Base-by-base conservation (phyloP, 2,888 invertebrate genomes). In the Apamea crenata region DNA sequence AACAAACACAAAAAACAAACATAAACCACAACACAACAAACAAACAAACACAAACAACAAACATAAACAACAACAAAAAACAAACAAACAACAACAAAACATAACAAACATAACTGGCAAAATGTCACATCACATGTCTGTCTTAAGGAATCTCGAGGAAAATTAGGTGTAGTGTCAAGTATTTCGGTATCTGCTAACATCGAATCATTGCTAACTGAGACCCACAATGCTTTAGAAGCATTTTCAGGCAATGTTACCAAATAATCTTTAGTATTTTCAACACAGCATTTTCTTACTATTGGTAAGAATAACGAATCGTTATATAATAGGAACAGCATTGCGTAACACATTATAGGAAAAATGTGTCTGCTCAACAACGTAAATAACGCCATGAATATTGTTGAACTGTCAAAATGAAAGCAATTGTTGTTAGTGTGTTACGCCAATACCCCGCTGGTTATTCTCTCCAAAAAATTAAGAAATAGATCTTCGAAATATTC, bases 121-220 rank as follows among this genome's bases (percentile, higher is more conserved):
- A 59, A n/a, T 40, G 6, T 40, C 40, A 40, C 0, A 2, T 36
- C 36, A 36, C 7, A 40, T 40, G 40, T 6, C 40, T 40, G 7
- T 7, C 1, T 21, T n/a, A n/a, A n/a, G n/a, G n/a, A n/a, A n/a
- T n/a, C n/a, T 2, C 7, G 8, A 7, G 0, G 8, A n/a, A 67
- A n/a, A 66, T 14, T 4, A 16, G 0, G 8, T n/a, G 10, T 18
- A n/a, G 1, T 18, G 10, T 44, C 2, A 10, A 67, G 8, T 67
- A n/a, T 10, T 67, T n/a, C 5, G 18, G n/a, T n/a, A n/a, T 10
- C 5, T n/a, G 5, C 12, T 6, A 2, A n/a, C 10, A 68, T 10
- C 3, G 18, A 67, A 16, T 1, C n/a, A 10, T n/a, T 16, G 1
- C 8, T 25, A 40, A 40, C 7, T 21, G 21, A 56, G 10, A 56